phyloP scores from a whole-genome alignment of 1,140 invertebrate species.

The Ctenoplectra terminalis region DNA sequence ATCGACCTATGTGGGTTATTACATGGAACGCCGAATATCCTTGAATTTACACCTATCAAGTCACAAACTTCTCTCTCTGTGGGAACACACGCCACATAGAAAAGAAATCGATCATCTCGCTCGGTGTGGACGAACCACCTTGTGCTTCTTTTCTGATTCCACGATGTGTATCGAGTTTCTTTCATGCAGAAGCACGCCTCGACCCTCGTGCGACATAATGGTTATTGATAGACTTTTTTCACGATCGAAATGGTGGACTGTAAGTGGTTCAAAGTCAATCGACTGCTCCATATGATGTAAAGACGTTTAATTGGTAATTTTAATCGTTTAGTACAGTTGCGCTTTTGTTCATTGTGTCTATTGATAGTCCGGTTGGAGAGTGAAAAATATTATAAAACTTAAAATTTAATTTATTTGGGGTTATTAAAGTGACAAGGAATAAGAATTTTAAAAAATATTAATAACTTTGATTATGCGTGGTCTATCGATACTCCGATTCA shows the following conservation, averaged over 20 bases:
- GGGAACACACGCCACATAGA: neutral
- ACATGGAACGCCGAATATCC: constrained; percentile 42
- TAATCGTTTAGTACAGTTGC: too few relatives aligned
- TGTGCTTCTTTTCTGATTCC: constrained; percentile 16
- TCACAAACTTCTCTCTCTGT: constrained; percentile 16
- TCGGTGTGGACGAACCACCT: neutral
- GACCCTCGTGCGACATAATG: neutral
- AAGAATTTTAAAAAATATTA: too few relatives aligned
- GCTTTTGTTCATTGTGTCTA: too few relatives aligned
- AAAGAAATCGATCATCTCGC: constrained; percentile 9
- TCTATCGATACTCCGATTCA: too few relatives aligned
- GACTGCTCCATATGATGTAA: too few relatives aligned
- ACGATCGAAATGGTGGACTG: neutral
- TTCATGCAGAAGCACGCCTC: neutral
- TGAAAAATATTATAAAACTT: too few relatives aligned
- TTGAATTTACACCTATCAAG: constrained; percentile 21
- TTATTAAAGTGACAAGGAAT: too few relatives aligned
- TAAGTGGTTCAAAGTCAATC: constrained; percentile 4
- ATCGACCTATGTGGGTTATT: constrained; percentile 40
- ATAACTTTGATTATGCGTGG: too few relatives aligned
- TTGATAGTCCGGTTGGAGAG: too few relatives aligned
- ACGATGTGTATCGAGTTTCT: neutral
- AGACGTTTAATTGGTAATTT: too few relatives aligned
- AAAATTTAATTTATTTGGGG: too few relatives aligned
- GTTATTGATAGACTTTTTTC: constrained; percentile 10